Evolutionary conservation across 2,797 vertebrate species (phyloP), one percentile per base, ranked within the genome.

Genomic region (Falco biarmicus): DNA sequence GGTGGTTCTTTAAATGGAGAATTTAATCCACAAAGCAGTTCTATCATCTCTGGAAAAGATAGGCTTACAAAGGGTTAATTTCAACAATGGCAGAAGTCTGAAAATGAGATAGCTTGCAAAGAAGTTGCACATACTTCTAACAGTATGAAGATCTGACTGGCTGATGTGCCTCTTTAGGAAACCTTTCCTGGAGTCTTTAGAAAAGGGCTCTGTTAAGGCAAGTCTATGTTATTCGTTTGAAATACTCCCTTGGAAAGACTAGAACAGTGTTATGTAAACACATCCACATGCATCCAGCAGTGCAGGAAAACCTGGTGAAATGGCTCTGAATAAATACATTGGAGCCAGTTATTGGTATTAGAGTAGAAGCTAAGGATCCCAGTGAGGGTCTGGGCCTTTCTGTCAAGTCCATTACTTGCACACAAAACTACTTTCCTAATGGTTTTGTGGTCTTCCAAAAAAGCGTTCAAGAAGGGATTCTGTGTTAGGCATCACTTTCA

Each of bases 401-500:
- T 68, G 9, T 57, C 21, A 75, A 45, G 26, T 51, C 11, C 11
- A 13, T 5, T 21, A 5, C 13, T 71, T 68, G 41, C 50, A 64
- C 25, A 75, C 1, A 48, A 48, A 68, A 68, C 45, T 71, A 56
- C n/a, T 76, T 56, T 73, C 34, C 19, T 50, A 18, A 21, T 1
- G 0, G 0, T 57, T 60, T 45, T 31, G 4, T 18, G 3, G 4
- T 48, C 7, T 43, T 57, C 24, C 5, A 9, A n/a, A 66, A 71
- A 50, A 51, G 8, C 12, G 24, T 21, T 90, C 47, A 71, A 17
- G 24, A 51, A 28, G 3, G 3, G 4, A 53, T 56, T 86, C 70
- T 69, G 2, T 64, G 47, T 41, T 63, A 57, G 11, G 6, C 4
- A 50, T 54, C 13, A 19, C 43, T 51, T 61, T 86, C 39, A 34